Conservation (phyloP, 2,888 invertebrate species). For the Holacanthella duospinosa region DNA sequence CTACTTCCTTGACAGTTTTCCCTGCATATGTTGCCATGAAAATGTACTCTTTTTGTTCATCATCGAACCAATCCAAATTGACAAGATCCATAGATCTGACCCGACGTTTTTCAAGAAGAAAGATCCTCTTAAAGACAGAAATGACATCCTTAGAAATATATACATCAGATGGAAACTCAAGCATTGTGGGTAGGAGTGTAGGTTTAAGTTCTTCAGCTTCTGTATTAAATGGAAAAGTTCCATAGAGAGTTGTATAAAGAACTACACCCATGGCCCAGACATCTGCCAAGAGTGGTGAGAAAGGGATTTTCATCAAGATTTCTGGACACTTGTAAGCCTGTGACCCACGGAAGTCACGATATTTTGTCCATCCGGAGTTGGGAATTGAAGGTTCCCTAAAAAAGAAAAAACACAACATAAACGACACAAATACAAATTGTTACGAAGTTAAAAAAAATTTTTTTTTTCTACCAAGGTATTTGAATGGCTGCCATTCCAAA, state of each 20-base stretch:
- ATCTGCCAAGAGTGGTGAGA: constrained; percentile 16
- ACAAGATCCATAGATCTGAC: constrained; percentile 14
- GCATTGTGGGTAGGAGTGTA: too few relatives aligned
- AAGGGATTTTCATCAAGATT: background rate
- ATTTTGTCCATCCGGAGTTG: constrained; percentile 7
- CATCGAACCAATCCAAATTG: constrained; percentile 12
- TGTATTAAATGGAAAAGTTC: constrained; percentile 13
- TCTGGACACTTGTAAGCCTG: constrained; percentile 18
- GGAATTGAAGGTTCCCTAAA: background rate
- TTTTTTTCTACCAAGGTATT: constrained; percentile 14
- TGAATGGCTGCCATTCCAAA: constrained; percentile 15
- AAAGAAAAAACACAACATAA: background rate
- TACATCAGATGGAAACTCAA: background rate
- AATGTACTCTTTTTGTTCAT: background rate
- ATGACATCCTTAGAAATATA: background rate
- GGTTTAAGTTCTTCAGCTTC: background rate
- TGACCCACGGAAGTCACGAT: constrained; percentile 12
- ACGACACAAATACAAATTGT: constrained; percentile 6
- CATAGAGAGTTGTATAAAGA: constrained; percentile 12
- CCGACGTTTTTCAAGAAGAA: constrained; percentile 10
- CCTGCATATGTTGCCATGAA: background rate
- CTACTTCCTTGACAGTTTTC: background rate
- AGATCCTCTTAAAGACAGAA: constrained; percentile 4
- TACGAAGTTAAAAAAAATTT: background rate
- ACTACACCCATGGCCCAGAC: constrained; percentile 18